Percentiles rank a stretch among this genome's conserved stretches.
Evolutionary conservation across 2,113 vertebrate genomes (phyloP).

Genomic region (Embiotoca jacksoni): DNA sequence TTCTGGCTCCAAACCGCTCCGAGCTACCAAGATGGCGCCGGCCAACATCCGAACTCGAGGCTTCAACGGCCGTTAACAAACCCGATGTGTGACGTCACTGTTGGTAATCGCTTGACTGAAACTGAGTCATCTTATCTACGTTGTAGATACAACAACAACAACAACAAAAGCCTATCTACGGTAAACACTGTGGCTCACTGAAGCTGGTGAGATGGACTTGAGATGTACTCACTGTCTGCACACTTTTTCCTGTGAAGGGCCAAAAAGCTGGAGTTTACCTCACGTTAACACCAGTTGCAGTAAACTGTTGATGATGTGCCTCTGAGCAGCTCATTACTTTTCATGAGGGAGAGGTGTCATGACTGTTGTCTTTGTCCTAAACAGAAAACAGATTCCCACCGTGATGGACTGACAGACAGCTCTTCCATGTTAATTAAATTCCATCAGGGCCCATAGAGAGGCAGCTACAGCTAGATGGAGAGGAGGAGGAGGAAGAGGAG

Average conservation of each 20-base stretch:
- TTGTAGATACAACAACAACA: no score
- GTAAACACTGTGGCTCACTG: no score
- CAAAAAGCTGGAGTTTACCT: slow-evolving; percentile 1
- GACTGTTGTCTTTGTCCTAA: slow-evolving; percentile 56
- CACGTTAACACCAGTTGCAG: slow-evolving; percentile 11
- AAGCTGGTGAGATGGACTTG: no score
- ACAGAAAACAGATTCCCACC: slow-evolving; percentile 49
- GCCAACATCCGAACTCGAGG: no score
- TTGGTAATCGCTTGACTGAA: no score
- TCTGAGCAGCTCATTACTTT: slow-evolving; percentile 50
- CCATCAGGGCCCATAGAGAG: slow-evolving; percentile 24
- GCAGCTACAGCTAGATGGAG: background rate
- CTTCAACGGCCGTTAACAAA: no score
- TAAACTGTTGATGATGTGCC: slow-evolving; percentile 38
- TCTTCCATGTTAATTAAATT: slow-evolving; percentile 64
- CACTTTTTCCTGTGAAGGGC: background rate
- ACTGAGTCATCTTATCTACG: no score
- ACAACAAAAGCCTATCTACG: no score
- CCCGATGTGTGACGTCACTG: no score
- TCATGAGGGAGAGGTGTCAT: slow-evolving; percentile 52
- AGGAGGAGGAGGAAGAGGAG: slow-evolving; percentile 1
- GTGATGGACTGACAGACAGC: slow-evolving; percentile 40
- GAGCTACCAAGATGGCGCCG: no score
- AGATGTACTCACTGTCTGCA: background rate
- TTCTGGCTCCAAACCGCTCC: no score